A percentile compares a stretch with the other conserved stretches of the same genome.
phyloP scores from a whole-genome alignment of 35 echinoderm and acorn worm species.

The Apostichopus parvimensis region DNA sequence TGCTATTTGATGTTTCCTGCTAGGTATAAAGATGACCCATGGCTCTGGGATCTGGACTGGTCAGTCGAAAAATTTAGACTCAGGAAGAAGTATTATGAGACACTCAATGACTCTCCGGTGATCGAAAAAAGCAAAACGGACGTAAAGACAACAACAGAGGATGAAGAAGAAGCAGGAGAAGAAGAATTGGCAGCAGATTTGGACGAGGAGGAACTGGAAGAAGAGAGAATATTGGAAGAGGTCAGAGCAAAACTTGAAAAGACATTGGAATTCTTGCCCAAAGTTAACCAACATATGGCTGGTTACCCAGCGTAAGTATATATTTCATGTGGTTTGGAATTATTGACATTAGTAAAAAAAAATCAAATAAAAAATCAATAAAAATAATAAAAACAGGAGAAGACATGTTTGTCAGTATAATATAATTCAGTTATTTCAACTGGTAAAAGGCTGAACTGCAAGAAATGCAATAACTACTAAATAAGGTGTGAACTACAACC shows the following conservation, averaged over 20 bases:
- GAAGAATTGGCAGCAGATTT: neutral
- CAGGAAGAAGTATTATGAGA: constrained; percentile 56
- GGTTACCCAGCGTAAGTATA: constrained; percentile 86
- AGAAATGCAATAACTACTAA: too few relatives aligned
- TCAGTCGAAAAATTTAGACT: constrained; percentile 69
- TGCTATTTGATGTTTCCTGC: neutral
- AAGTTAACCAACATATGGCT: constrained; percentile 81
- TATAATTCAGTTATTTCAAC: too few relatives aligned
- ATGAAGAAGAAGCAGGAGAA: constrained; percentile 9
- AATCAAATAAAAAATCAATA: neutral
- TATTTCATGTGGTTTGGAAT: neutral
- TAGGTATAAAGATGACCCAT: constrained; percentile 86
- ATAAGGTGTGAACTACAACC: too few relatives aligned
- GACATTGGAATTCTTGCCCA: constrained; percentile 57
- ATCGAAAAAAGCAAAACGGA: constrained; percentile 9
- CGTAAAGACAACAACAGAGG: constrained; percentile 22
- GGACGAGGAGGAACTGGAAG: constrained; percentile 60
- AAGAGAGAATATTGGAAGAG: constrained; percentile 44
- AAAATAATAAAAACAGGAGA: neutral
- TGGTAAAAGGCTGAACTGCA: too few relatives aligned
- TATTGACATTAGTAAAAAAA: too few relatives aligned
- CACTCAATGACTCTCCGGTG: neutral
- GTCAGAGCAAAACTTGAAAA: constrained; percentile 54
- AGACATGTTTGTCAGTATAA: neutral
- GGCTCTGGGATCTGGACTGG: constrained; percentile 98